Conservation (phyloP, 2,797 vertebrate genomes). For the Thunnus albacares region DNA sequence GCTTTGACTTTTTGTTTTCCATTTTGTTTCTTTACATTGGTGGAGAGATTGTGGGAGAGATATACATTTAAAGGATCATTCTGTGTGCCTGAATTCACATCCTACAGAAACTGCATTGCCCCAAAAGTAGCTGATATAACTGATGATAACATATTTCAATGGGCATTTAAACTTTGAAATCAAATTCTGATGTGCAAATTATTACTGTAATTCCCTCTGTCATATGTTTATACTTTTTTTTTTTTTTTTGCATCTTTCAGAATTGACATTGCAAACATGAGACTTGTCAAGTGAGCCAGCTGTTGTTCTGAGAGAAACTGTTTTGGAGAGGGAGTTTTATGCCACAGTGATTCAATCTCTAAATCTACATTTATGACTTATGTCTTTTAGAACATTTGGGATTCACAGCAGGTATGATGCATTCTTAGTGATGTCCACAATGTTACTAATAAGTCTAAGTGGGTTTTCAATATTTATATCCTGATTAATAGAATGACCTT, state of each 20-base stretch:
- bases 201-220: neutral
- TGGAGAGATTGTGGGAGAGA: neutral
- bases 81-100: neutral
- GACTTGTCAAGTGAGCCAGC: neutral
- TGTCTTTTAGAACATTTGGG: neutral
- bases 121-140: neutral
- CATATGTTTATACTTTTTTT: slow-evolving; percentile 8
- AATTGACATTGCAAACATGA: neutral
- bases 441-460: slow-evolving; percentile 8
- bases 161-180: neutral
- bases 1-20: slow-evolving; percentile 54
- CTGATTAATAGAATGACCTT: slow-evolving; percentile 52
- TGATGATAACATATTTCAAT: neutral
- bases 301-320: neutral
- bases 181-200: slow-evolving; percentile 47
- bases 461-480: slow-evolving; percentile 28
- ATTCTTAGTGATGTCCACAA: neutral
- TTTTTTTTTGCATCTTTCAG: neutral
- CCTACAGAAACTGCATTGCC: neutral
- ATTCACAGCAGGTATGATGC: neutral
- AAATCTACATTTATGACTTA: neutral
- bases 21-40: slow-evolving; percentile 33
- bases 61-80: neutral
- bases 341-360: neutral
- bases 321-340: neutral